Evolutionary conservation across 2,113 vertebrate genomes (phyloP).

Genomic region (Zosterops japonicus): DNA sequence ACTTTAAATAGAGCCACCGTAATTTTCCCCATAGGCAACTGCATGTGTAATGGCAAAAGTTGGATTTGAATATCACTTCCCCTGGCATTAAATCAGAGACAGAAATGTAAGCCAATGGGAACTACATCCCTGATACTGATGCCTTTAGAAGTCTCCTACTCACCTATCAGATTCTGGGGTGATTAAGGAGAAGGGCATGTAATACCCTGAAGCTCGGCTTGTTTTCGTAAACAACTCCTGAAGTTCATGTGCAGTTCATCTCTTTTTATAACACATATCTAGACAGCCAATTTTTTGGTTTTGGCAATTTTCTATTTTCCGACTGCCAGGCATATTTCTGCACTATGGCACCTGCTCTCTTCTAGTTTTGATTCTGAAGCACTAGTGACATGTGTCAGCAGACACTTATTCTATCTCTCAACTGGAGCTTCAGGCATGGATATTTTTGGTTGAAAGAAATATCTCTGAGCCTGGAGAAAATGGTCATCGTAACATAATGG

Average conservation of each 20-base stretch:
- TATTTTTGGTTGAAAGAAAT: conserved; percentile 60
- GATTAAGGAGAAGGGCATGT: conserved; percentile 50
- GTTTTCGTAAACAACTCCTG: conserved; percentile 45
- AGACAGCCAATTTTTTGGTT: conserved; percentile 13
- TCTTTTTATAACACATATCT: conserved; percentile 54
- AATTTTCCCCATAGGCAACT: conserved; percentile 59
- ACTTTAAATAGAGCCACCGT: conserved; percentile 57
- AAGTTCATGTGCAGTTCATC: conserved; percentile 57
- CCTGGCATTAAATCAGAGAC: conserved; percentile 40
- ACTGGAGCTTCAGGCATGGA: conserved; percentile 29
- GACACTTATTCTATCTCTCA: conserved; percentile 40
- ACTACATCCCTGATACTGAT: background rate
- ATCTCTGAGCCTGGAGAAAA: conserved; percentile 8
- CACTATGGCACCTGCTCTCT: conserved; percentile 47
- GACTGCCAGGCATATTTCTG: conserved; percentile 17
- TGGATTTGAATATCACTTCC: conserved; percentile 46
- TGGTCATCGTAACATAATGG: background rate
- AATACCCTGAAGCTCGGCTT: conserved; percentile 40
- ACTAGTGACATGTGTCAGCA: conserved; percentile 56
- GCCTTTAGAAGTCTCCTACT: conserved; percentile 33
- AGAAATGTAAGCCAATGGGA: conserved; percentile 57
- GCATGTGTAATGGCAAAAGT: conserved; percentile 54
- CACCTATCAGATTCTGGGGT: conserved; percentile 60
- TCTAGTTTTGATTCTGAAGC: conserved; percentile 24
- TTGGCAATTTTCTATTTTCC: conserved; percentile 38